Evolutionary conservation across 2,888 invertebrate species (phyloP).

Genomic region (Drosophila rellima): DNA sequence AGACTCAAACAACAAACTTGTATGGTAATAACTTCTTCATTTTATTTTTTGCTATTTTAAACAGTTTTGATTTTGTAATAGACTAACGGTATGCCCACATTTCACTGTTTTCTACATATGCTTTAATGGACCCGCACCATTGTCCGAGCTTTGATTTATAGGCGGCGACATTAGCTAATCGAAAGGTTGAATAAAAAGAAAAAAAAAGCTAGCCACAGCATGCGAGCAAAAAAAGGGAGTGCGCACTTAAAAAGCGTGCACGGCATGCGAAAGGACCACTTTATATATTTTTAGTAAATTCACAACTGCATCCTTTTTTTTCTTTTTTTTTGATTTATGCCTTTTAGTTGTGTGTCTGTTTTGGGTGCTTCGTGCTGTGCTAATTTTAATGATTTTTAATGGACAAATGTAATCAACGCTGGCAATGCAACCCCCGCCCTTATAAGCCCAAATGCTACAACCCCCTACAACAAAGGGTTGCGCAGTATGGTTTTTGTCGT

Average conservation of each 20-base stretch:
- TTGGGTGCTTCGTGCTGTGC: constrained; percentile 53
- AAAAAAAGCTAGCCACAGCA: constrained; percentile 33
- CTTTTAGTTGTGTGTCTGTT: constrained; percentile 45
- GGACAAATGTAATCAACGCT: constrained; percentile 77
- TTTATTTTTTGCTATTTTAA: constrained; percentile 23
- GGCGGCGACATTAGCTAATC: constrained; percentile 69
- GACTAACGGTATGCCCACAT: constrained; percentile 57
- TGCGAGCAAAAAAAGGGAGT: not conserved
- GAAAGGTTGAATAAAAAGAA: constrained; percentile 51
- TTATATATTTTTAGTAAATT: constrained; percentile 35
- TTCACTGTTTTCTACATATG: constrained; percentile 47
- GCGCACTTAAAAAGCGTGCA: constrained; percentile 59
- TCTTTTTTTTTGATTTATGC: constrained; percentile 64
- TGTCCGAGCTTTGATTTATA: constrained; percentile 66
- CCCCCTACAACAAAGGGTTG: constrained; percentile 62
- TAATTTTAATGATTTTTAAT: constrained; percentile 75
- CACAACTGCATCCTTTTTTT: constrained; percentile 46
- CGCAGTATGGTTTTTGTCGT: not conserved
- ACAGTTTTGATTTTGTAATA: constrained; percentile 64
- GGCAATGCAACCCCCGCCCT: constrained; percentile 48
- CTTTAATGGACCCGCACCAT: constrained; percentile 58
- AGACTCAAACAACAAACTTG: constrained; percentile 65
- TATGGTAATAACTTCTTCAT: constrained; percentile 47
- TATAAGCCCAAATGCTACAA: constrained; percentile 11
- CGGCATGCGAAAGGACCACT: constrained; percentile 40